Base-by-base conservation (phyloP, 2,888 invertebrate species). In the Tachina lurida region DNA sequence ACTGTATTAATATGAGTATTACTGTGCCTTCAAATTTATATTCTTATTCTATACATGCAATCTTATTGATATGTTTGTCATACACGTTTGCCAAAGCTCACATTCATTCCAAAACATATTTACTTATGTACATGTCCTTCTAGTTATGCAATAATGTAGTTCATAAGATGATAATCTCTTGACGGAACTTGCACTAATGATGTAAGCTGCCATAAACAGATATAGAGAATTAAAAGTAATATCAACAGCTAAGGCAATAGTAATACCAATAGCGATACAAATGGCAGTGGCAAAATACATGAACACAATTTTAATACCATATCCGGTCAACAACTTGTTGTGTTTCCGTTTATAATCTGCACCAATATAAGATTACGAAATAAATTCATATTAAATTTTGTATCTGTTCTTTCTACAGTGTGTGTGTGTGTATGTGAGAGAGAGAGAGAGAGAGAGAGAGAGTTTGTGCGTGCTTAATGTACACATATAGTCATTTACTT, bases 281-380 rank as follows among this genome's bases (percentile, higher is more conserved):
- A 63, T 65, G 62, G 41, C 39, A 39, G 45, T 47, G 52, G 45
- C 17, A 43, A 63, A 3, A 31, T 47, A 78, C 41, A 68, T 31
- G 49, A 56, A 60, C 41, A 79, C 43, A 75, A 43, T 71, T 76
- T 83, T 71, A 82, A 73, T 79, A 56, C 67, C n/a, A 76, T 56
- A 86, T 86, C 86, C 83, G 86, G 86, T 76, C 79, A 83, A 79
- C 83, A 86, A 86, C 86, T 86, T 86, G 86, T 86, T 86, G 86
- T 86, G 41, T 75, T 79, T 86, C 86, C 82, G 76, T 71, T 78
- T 71, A 63, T 82, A 85, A 82, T 74, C 68, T 70, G n/a, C 31
- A 67, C 49, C 67, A 63, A 70, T 56, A 74, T 68, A 63, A 74
- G 70, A 78, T 78, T 81, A 19, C 13, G 62, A 79, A 47, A 79